Evolutionary conservation across 2,888 invertebrate genomes (phyloP).

Genomic region (Limnephilus auricula): DNA sequence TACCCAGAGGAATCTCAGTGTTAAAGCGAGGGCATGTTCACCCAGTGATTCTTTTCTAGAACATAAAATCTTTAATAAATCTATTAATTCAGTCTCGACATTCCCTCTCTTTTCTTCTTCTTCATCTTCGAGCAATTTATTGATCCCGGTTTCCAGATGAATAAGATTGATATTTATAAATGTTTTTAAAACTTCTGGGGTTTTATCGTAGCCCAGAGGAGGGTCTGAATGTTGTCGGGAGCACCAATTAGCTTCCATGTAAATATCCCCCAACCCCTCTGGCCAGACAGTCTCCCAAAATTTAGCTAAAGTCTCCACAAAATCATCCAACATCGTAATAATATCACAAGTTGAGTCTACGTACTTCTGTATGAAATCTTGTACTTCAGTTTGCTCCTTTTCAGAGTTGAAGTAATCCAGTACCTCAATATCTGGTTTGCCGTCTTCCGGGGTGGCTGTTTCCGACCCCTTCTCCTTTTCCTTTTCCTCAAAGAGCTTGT

Average conservation of each 20-base stretch:
- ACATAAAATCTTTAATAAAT: constrained; percentile 69
- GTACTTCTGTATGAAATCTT: constrained; percentile 79
- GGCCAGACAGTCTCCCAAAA: constrained; percentile 85
- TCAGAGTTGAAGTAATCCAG: constrained; percentile 81
- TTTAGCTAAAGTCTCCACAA: constrained; percentile 77
- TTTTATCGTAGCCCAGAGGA: constrained; percentile 72
- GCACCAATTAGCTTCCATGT: constrained; percentile 79
- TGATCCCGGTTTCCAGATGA: constrained; percentile 73
- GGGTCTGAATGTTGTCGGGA: constrained; percentile 75
- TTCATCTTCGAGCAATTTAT: constrained; percentile 71
- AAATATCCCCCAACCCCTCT: constrained; percentile 77
- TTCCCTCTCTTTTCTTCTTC: constrained; percentile 68
- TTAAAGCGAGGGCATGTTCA: constrained; percentile 71
- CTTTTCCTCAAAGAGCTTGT: constrained; percentile 79
- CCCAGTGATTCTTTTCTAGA: constrained; percentile 73
- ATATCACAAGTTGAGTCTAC: constrained; percentile 78
- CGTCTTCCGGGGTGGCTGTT: not conserved
- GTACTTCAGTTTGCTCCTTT: constrained; percentile 81
- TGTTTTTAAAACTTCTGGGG: constrained; percentile 71
- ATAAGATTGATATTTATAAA: constrained; percentile 73
- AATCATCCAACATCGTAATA: constrained; percentile 80
- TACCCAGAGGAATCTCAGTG: constrained; percentile 73
- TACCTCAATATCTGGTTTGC: not conserved
- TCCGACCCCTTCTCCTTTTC: constrained; percentile 69
- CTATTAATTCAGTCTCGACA: constrained; percentile 72